Percentiles rank a stretch among this genome's conserved stretches.
Conservation (phyloP, 2,888 invertebrate species). For the Melanargia galathea region DNA sequence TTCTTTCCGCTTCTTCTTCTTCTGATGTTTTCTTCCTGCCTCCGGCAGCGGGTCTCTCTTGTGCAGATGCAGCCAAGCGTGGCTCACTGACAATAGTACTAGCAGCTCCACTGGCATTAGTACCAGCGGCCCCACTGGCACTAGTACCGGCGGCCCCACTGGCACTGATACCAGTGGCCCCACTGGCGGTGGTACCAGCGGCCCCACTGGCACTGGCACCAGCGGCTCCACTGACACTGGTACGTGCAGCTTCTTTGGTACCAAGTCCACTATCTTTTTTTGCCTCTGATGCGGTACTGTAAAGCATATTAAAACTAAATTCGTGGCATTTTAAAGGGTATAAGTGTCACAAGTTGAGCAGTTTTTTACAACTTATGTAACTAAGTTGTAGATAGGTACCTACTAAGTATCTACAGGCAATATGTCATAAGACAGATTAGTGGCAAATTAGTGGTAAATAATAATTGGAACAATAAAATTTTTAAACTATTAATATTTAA, state of each 20-base stretch:
- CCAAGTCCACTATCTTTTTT: too few relatives aligned
- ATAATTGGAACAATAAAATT: too few relatives aligned
- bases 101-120: background rate
- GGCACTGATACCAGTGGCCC: too few relatives aligned
- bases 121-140: background rate
- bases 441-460: too few relatives aligned
- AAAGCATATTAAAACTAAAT: background rate
- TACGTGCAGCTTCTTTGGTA: too few relatives aligned
- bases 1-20: constrained; percentile 1
- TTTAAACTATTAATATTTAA: too few relatives aligned
- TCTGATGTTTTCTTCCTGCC: constrained; percentile 10
- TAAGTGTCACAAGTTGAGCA: too few relatives aligned
- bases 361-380: too few relatives aligned
- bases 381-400: too few relatives aligned
- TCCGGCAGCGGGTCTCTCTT: background rate
- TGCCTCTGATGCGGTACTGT: background rate
- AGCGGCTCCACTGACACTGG: background rate
- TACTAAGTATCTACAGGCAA: too few relatives aligned
- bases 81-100: background rate
- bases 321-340: too few relatives aligned
- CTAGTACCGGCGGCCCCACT: background rate
- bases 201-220: background rate
- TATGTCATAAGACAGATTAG: too few relatives aligned
- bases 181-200: background rate
- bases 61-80: background rate